Evolutionary conservation across 2,797 vertebrate species (phyloP), one percentile per base, ranked within the genome.

Genomic region (Phyllotis vaccarum): DNA sequence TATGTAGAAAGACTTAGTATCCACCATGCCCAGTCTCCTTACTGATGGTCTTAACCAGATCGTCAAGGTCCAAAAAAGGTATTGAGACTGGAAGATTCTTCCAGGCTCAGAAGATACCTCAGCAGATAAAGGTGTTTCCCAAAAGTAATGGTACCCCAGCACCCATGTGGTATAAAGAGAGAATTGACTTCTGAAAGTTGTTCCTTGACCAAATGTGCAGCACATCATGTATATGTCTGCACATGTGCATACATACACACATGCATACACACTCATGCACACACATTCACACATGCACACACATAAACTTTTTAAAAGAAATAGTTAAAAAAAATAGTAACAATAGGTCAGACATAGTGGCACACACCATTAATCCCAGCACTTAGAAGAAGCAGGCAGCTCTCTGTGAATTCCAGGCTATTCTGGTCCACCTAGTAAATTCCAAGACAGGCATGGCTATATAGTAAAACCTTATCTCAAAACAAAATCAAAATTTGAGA

Each of bases 401-500:
- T 46, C 29, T 12, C 40, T 31, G 19, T 64, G 29, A 46, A 19
- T 22, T 85, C 11, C 43, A 85, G 17, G 60, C 29, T 43, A 49
- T 22, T 40, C 6, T 22, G 60, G 60, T 66, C 60, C n/a, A 22
- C 29, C 11, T 7, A 85, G 40, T 1, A 64, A 85, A 85, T 62
- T 66, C 60, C 60, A 34, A 31, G 17, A 49, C 29, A 83, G 17
- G 27, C 40, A 64, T 16, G 58, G 27, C 58, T 17, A 64, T 17
- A 60, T 31, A 21, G 81, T 62, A 37, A 66, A 46, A 34, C 40
- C 22, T 34, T 64, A 34, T 34, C 60, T 85, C 46, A 86, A 68
- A 54, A 70, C 12, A 52, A 52, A 7, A 52, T 85, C 43, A 86
- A 86, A 86, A 86, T 52, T n/a, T 68, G 70, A 86, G 54, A 86